Evolutionary conservation across 2,113 vertebrate genomes (phyloP), one percentile per base, ranked within the genome.

Genomic region (Puntigrus tetrazona): DNA sequence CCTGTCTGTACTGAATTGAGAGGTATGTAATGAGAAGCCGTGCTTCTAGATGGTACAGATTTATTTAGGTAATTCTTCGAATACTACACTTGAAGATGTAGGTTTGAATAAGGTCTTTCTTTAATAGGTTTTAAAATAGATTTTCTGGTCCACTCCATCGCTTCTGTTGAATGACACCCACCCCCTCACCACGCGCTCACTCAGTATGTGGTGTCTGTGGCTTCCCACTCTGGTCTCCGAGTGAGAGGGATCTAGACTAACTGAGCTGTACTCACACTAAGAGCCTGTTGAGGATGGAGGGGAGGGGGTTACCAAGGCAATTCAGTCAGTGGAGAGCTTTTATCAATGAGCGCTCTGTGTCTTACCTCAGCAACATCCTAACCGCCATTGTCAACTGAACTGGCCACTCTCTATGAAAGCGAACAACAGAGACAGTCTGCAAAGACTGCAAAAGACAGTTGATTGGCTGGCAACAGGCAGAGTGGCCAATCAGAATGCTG

Each of bases 301-400:
- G 78, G 69, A 86, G 87, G 87, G 82, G 85, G 87, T 88, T 86
- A 88, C 87, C 87, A 88, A 84, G 87, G 88, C 84, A 79, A 87
- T 89, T 89, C 78, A 87, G 84, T 87, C 86, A 85, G 86, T 84
- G 79, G 81, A 84, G 86, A 86, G 88, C 84, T 87, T 89, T 89
- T 87, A 89, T 89, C 88, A 89, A 89, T 89, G 88, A 89, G 84
- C 61, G 88, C 88, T 86, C 86, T 89, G 88, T 85, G 65, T 87
- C 84, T 89, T 85, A 87, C 82, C 82, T 86, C 86, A 84, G 88
- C 84, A 89, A 83, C 86, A 86, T 87, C 86, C 88, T 78, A 86
- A 84, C 84, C 52, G 67, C 88, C 79, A 84, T 87, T 87, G 84
- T 86, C 86, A 86, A 75, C 52, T 78, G 72, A 73, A 84, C 85